Percentiles rank a stretch among this genome's conserved stretches.
Evolutionary conservation across 2,797 vertebrate species (phyloP).

Genomic region (Garrulus glandarius): DNA sequence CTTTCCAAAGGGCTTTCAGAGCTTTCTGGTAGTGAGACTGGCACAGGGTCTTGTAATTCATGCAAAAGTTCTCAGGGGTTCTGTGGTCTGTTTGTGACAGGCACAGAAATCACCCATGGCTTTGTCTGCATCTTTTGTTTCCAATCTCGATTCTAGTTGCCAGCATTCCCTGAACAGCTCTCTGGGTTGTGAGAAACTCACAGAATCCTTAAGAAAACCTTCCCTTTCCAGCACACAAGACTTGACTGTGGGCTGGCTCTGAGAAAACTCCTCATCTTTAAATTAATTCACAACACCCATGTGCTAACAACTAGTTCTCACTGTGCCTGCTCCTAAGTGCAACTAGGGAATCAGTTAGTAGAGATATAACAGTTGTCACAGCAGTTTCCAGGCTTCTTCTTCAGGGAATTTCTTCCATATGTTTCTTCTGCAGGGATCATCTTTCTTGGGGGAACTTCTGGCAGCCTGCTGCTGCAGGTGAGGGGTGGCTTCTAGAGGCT

Average conservation of each 20-base stretch:
- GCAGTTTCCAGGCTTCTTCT: not conserved
- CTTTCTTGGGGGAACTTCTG: not conserved
- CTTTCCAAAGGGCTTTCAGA: not conserved
- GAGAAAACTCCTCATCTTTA: not conserved
- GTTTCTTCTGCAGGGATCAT: not conserved
- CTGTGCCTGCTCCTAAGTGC: not conserved
- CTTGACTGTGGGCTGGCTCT: not conserved
- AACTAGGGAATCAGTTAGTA: not conserved
- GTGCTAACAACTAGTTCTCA: not conserved
- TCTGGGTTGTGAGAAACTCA: not conserved
- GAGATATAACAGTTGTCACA: constrained; percentile 13
- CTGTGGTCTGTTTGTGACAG: not conserved
- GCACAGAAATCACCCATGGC: fast-evolving
- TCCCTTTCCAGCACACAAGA: not conserved
- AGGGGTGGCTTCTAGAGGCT: not conserved
- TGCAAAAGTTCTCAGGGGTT: not conserved
- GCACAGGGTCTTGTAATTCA: not conserved
- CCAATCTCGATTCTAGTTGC: not conserved
- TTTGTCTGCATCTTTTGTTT: not conserved
- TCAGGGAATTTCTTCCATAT: constrained; percentile 23
- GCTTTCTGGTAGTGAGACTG: not conserved
- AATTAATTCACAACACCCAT: not conserved
- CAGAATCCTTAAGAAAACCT: not conserved
- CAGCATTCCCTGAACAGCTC: not conserved
- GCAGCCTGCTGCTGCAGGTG: not conserved